These are phyloP conservation scores for Polia nebulosa DNA, from an alignment of 2,888 invertebrate genomes.

Conservation along the genomic window DNA sequence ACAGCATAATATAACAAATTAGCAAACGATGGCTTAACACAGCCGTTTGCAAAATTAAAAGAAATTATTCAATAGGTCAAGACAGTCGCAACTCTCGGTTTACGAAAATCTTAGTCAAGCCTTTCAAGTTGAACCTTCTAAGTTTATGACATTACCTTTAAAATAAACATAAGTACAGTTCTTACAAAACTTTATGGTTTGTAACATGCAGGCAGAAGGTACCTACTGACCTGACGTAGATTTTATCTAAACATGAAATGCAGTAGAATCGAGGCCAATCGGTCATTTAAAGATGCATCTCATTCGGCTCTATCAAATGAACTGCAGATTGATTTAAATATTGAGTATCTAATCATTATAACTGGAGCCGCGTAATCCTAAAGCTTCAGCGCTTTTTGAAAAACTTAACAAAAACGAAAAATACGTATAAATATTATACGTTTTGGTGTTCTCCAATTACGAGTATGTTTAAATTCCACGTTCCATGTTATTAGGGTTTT, in stretches of 20 bases:
- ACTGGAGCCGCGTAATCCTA: too few species aligned
- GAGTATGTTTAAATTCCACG: too few species aligned
- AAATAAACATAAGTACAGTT: background rate
- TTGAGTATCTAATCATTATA: too few species aligned
- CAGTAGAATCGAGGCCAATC: slow-evolving; percentile 4
- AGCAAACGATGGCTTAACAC: slow-evolving; percentile 1
- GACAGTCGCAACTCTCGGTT: slow-evolving; percentile 12
- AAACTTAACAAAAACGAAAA: too few species aligned
- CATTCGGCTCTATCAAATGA: background rate
- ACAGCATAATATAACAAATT: slow-evolving; percentile 12
- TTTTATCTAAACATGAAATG: slow-evolving; percentile 10
- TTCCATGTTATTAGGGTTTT: too few species aligned
- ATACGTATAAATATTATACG: too few species aligned
- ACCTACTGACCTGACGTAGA: background rate
- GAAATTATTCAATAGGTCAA: slow-evolving; percentile 45
- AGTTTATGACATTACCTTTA: slow-evolving; percentile 6
- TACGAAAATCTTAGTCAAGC: slow-evolving; percentile 20
- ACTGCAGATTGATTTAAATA: background rate
- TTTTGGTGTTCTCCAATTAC: too few species aligned
- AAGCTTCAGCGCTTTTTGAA: too few species aligned
- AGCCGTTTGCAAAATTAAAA: slow-evolving; percentile 25
- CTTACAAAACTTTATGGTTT: background rate
- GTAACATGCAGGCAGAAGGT: background rate
- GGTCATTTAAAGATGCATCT: slow-evolving; percentile 4
- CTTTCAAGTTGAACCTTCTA: slow-evolving; percentile 1